Evolutionary conservation across 2,797 vertebrate species (phyloP), one percentile per base, ranked within the genome.

Genomic region (Micrastur ruficollis): DNA sequence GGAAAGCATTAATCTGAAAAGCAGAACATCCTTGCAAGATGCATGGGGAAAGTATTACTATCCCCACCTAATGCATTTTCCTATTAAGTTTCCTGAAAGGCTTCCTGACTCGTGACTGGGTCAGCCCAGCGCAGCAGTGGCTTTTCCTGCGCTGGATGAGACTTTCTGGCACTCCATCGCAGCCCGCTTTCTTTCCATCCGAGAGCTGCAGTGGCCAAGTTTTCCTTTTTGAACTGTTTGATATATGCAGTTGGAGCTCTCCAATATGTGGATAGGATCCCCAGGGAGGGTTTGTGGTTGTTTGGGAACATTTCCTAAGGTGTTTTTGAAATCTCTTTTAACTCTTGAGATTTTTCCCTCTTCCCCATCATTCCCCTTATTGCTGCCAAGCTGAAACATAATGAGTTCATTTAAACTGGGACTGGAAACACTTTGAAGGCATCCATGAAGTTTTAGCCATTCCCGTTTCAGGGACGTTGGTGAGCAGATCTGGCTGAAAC

Each of bases 271-370:
- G 36, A 70, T 1, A 49, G 49, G 52, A 65, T 73, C 87, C 76
- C 76, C 50, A n/a, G 82, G 89, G 93, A 90, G 15, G 52, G 32
- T 32, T 84, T 88, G 83, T 66, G 92, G 90, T 82, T 93, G 86
- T 46, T 92, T 68, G 88, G 90, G 90, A 95, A 95, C 67, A 42
- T 93, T 93, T 94, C 81, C 88, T 86, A 94, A 95, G 93, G 96
- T 95, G 90, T 90, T 95, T 93, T 84, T 93, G 93, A 94, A 90
- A 87, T 92, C 71, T 90, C 88, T 95, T 95, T 95, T 71, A 93
- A 92, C 85, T 81, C 58, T 0, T 0, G 5, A 80, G 61, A 87
- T 76, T 90, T 87, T 42, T 66, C 32, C 31, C 55, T 75, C 59
- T 84, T 82, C 58, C 46, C 42, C 8, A 6, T 81, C 47, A 2